Evolutionary conservation across 2,797 vertebrate genomes (phyloP), one percentile per base, ranked within the genome.

Genomic region (Coregonus suidteri): DNA sequence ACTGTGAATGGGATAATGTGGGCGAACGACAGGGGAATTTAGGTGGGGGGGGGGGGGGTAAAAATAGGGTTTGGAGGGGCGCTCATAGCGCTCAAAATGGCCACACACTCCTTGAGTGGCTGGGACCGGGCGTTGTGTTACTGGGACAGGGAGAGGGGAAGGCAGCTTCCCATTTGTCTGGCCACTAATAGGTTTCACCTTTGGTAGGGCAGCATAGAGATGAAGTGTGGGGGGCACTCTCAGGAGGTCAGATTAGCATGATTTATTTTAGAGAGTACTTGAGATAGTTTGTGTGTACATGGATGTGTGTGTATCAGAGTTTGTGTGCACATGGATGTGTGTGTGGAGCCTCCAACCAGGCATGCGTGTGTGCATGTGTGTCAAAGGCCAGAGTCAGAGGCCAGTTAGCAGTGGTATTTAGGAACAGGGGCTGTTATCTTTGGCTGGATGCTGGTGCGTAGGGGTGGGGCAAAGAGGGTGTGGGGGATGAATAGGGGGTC

Each of bases 131-230:
- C 16, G 20, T 71, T 75, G 52, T 59, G 52, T 56, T 51, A 47
- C 34, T 15, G 47, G 51, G 16, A 9, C 16, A 56, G n/a, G 59
- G 59, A 20, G 18, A 66, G 52, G 76, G 51, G 37, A 86, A 85
- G 83, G 74, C 80, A 83, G 75, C 80, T 76, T 84, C 75, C 80
- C 85, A 91, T 92, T 93, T 90, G 83, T 91, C 88, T 88, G 82
- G 54, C 79, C 78, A 53, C 88, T 92, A 92, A 92, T 89, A 88
- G 83, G 86, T 84, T 88, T 91, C 90, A 90, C 90, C 90, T 93
- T 90, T 90, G 85, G 78, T 88, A 83, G 81, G 83, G 82, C 54
- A 75, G 85, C 79, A 78, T 80, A 82, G 85, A 89, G 87, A 91
- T 91, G 87, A 91, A 91, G 85, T 84, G 77, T 25, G 25, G 25